phyloP scores from a whole-genome alignment of 2,888 invertebrate genomes.

The Ischnus inquisitorius region DNA sequence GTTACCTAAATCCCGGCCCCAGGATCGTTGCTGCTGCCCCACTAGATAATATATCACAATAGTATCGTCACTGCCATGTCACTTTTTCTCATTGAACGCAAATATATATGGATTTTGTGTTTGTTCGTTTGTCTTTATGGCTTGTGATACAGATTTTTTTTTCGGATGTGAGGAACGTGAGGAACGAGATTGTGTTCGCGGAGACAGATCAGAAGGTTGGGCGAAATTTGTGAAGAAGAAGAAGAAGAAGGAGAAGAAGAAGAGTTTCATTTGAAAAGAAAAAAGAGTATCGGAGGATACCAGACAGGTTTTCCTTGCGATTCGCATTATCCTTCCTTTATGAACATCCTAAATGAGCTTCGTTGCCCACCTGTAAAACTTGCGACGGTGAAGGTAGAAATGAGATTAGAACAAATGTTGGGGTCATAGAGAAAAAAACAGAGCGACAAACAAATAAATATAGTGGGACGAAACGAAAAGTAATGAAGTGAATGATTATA shows the following conservation, averaged over 20 bases:
- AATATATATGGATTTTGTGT: constrained; percentile 34
- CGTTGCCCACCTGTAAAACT: constrained; percentile 23
- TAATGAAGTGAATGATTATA: constrained; percentile 42
- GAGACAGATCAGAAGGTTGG: constrained; percentile 23
- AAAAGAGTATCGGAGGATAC: constrained; percentile 33
- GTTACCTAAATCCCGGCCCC: constrained; percentile 89
- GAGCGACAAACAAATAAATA: neutral
- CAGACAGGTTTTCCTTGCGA: constrained; percentile 69
- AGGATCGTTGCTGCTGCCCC: constrained; percentile 88
- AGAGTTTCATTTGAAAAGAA: constrained; percentile 48
- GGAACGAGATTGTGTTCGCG: constrained; percentile 14
- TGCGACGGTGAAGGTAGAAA: constrained; percentile 29
- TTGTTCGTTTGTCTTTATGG: constrained; percentile 42
- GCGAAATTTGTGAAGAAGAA: constrained; percentile 18
- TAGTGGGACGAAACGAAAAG: constrained; percentile 16
- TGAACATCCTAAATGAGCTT: constrained; percentile 35
- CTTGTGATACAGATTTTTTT: constrained; percentile 28
- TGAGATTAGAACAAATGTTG: neutral
- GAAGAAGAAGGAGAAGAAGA: too few relatives aligned
- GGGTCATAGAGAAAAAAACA: neutral
- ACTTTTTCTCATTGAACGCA: constrained; percentile 70
- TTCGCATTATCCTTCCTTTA: constrained; percentile 69
- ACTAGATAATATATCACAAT: constrained; percentile 86
- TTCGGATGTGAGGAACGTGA: constrained; percentile 10
- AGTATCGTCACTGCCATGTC: constrained; percentile 84